Evolutionary conservation across 2,113 vertebrate genomes (phyloP).

Genomic region (Tachysurus fulvidraco): DNA sequence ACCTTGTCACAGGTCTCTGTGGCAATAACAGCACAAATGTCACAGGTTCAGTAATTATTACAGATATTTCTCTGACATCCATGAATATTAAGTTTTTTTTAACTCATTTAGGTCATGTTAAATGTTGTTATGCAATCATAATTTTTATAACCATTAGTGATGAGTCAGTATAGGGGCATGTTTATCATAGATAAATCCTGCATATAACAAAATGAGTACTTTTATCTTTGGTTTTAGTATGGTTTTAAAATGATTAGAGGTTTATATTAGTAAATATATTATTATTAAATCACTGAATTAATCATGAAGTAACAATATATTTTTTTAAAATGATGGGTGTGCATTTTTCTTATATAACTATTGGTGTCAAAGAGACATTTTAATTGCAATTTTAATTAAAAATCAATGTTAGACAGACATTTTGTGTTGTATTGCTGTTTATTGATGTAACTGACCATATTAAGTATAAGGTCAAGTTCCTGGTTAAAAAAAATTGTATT

Average conservation of each 20-base stretch:
- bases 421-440: neutral
- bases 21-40: constrained; percentile 26
- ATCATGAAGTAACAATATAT: neutral
- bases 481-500: neutral
- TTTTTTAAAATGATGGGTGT: neutral
- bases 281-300: neutral
- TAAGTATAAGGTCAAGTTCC: neutral
- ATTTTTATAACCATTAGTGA: neutral
- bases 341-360: neutral
- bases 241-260: neutral
- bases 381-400: neutral
- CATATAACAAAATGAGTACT: neutral
- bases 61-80: neutral
- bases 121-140: constrained; percentile 16
- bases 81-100: neutral
- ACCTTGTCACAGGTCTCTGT: constrained; percentile 37
- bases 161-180: neutral
- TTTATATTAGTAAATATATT: neutral
- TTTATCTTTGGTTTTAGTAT: neutral
- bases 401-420: neutral
- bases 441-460: neutral
- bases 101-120: neutral
- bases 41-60: constrained; percentile 15
- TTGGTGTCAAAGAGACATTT: neutral
- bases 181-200: neutral